Conservation (phyloP, 2,797 vertebrate species). For the Onychomys leucogaster region DNA sequence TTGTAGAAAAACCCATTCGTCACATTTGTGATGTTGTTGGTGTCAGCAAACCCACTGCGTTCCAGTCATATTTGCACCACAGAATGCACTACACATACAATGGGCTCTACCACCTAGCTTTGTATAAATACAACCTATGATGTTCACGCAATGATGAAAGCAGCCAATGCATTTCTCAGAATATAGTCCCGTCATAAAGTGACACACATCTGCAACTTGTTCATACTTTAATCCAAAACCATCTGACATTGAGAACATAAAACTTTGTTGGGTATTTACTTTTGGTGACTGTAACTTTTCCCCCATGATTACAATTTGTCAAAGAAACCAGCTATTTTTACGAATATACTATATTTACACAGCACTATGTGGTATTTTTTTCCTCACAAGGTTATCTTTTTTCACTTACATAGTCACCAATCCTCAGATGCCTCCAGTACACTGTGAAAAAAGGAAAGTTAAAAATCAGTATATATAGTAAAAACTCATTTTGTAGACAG, state of each 20-base stretch:
- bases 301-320: constrained; percentile 11
- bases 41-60: neutral
- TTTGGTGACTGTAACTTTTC: constrained; percentile 16
- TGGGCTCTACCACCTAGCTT: neutral
- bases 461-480: neutral
- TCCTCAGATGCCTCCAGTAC: neutral
- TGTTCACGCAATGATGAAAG: neutral
- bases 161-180: neutral
- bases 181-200: neutral
- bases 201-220: neutral
- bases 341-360: constrained; percentile 23
- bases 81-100: neutral
- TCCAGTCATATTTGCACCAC: neutral
- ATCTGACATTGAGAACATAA: constrained; percentile 44
- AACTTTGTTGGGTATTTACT: constrained; percentile 49
- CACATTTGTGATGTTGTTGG: neutral
- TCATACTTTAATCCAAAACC: constrained; percentile 57
- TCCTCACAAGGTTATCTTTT: constrained; percentile 46
- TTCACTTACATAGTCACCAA: constrained; percentile 16
- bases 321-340: constrained; percentile 63
- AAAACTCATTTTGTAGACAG: constrained; percentile 35
- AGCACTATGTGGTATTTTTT: neutral
- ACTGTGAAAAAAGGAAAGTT: neutral
- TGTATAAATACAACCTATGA: neutral
- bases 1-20: neutral